Evolutionary conservation across 37 sponge, comb jelly and placozoan species (phyloP).

Genomic region (Mnemiopsis leidyi): DNA sequence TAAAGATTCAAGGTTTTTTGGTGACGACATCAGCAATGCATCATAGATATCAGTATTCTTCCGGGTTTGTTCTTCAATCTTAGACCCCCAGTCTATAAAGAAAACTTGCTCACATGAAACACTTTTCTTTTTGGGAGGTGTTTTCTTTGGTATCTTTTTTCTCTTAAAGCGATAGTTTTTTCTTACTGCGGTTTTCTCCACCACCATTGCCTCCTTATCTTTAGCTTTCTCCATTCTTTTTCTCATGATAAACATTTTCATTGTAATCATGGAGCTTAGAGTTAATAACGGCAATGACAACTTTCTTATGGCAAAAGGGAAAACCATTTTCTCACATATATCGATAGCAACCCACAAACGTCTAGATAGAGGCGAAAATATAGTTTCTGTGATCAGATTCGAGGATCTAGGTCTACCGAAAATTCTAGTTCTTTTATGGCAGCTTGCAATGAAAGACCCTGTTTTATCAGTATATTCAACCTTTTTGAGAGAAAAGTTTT

Average conservation of each 20-base stretch:
- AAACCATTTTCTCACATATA: slow-evolving; percentile 53
- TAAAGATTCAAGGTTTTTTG: neutral
- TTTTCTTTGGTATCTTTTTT: neutral
- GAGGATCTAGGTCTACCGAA: neutral
- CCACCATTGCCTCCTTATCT: neutral
- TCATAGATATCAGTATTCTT: too few species aligned
- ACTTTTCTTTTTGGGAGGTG: neutral
- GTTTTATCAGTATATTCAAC: neutral
- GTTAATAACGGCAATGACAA: slow-evolving; percentile 38
- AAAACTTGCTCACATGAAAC: neutral
- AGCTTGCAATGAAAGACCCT: neutral
- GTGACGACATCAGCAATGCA: neutral
- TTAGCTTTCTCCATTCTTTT: neutral
- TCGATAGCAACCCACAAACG: slow-evolving; percentile 58
- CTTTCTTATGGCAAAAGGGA: slow-evolving; percentile 37
- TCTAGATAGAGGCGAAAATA: slow-evolving; percentile 18
- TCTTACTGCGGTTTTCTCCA: neutral
- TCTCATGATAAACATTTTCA: slow-evolving; percentile 58
- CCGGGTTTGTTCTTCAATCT: neutral
- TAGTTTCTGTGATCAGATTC: neutral
- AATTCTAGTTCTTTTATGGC: neutral
- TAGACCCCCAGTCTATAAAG: neutral
- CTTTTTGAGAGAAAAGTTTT: neutral
- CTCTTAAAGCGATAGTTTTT: neutral
- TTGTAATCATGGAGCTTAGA: slow-evolving; percentile 10